phyloP scores from a whole-genome alignment of 2,113 vertebrate species.

The Opisthocomus hoazin region DNA sequence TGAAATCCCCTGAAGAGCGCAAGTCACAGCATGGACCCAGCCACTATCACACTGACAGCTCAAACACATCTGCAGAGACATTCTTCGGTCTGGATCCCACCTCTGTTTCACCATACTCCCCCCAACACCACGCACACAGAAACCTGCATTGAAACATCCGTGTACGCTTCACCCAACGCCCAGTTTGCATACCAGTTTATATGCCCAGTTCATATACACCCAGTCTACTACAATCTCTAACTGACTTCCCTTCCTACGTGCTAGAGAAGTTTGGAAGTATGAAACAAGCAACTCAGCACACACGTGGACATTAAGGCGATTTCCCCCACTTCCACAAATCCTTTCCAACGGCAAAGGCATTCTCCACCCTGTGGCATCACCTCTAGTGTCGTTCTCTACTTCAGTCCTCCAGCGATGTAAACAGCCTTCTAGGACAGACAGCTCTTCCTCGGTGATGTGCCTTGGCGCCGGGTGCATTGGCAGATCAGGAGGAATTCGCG shows the following conservation, averaged over 20 bases:
- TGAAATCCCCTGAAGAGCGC: neutral
- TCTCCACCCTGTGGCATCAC: constrained; percentile 55
- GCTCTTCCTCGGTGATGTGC: constrained; percentile 93
- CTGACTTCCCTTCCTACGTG: neutral
- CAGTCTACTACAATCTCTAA: neutral
- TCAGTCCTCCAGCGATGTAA: constrained; percentile 98
- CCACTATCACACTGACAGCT: neutral
- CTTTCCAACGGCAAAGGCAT: neutral
- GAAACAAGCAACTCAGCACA: neutral
- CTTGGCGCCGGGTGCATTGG: constrained; percentile 96
- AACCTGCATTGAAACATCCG: neutral
- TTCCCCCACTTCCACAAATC: neutral
- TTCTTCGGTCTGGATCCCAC: neutral
- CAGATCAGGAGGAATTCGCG: constrained; percentile 88
- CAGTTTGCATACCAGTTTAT: no score
- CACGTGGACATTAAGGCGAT: accelerated
- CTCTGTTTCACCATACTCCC: neutral
- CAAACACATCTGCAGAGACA: no score
- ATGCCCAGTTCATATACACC: neutral
- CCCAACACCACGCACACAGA: neutral
- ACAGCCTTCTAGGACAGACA: constrained; percentile 89
- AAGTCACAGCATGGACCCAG: neutral
- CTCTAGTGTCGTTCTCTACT: constrained; percentile 95
- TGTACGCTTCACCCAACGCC: accelerated
- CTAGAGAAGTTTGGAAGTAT: neutral